Conservation (phyloP, 2,113 vertebrate species). For the Platichthys flesus region DNA sequence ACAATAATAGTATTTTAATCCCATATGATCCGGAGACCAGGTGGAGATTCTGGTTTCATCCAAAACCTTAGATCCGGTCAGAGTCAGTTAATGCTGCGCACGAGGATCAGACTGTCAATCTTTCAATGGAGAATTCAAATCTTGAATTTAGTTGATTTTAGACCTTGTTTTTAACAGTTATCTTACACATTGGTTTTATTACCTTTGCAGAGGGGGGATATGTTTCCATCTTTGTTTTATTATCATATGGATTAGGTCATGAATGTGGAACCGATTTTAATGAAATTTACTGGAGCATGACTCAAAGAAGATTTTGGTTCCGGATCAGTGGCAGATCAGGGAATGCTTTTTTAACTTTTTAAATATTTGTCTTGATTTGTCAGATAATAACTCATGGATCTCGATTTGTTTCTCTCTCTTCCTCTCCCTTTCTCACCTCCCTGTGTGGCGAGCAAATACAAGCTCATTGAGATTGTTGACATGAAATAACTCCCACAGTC, state of each 20-base stretch:
- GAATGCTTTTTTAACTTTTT: too few relatives aligned
- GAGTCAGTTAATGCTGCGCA: not conserved
- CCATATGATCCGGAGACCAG: conserved; percentile 15
- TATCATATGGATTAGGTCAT: too few relatives aligned
- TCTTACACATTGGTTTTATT: not conserved
- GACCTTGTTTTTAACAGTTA: not conserved
- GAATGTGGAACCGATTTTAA: too few relatives aligned
- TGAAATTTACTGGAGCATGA: too few relatives aligned
- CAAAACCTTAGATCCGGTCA: not conserved
- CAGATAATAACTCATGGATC: not conserved
- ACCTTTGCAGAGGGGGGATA: too few relatives aligned
- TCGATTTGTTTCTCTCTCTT: conserved; percentile 3
- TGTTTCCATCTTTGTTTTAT: not conserved
- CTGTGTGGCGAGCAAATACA: conserved; percentile 10
- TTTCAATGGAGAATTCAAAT: not conserved
- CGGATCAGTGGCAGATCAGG: too few relatives aligned
- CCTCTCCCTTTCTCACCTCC: not conserved
- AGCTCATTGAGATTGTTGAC: conserved; percentile 33
- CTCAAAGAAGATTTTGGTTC: too few relatives aligned
- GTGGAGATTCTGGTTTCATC: conserved; percentile 24
- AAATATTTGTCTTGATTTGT: too few relatives aligned
- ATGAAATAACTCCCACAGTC: conserved; percentile 66
- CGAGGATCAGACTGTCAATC: not conserved
- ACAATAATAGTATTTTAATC: conserved; percentile 50
- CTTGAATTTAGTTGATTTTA: not conserved